Conservation (phyloP, 2,888 invertebrate genomes). For the Anarsia innoxiella region DNA sequence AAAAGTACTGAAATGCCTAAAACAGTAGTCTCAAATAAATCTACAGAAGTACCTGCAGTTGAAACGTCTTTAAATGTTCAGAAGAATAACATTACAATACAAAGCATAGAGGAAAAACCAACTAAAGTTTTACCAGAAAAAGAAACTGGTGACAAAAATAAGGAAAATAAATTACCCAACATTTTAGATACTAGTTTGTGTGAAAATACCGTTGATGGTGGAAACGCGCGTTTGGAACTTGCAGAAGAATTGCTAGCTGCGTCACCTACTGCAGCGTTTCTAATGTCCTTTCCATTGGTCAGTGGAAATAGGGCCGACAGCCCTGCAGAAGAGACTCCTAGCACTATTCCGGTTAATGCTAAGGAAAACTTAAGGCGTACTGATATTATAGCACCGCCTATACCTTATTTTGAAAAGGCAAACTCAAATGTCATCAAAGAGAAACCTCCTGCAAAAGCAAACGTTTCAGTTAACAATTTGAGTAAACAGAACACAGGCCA, state of each 20-base stretch:
- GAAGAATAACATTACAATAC: slow-evolving; percentile 3
- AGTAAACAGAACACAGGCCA: slow-evolving; percentile 37
- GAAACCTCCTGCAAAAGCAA: slow-evolving; percentile 27
- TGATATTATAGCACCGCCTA: slow-evolving; percentile 32
- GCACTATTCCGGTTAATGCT: slow-evolving; percentile 25
- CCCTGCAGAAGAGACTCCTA: slow-evolving; percentile 55
- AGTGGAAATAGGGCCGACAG: slow-evolving; percentile 73
- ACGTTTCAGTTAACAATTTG: slow-evolving; percentile 19
- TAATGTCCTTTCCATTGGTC: slow-evolving; percentile 84
- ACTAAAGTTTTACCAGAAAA: slow-evolving; percentile 28
- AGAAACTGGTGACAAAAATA: slow-evolving; percentile 39
- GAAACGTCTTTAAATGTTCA: slow-evolving; percentile 4
- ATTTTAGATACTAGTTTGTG: slow-evolving; percentile 58
- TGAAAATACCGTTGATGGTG: slow-evolving; percentile 62
- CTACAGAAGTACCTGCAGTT: slow-evolving; percentile 1
- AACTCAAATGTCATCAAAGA: slow-evolving; percentile 26
- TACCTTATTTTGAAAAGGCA: slow-evolving; percentile 34
- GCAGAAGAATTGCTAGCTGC: slow-evolving; percentile 70
- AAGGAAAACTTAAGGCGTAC: slow-evolving; percentile 37
- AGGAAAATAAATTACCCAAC: slow-evolving; percentile 51
- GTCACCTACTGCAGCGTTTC: slow-evolving; percentile 85
- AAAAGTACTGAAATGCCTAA: slow-evolving; percentile 11
- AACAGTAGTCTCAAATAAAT: no score
- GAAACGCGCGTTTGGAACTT: slow-evolving; percentile 74
- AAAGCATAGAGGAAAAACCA: slow-evolving; percentile 20